phyloP scores from a whole-genome alignment of 2,797 vertebrate genomes.

The Gymnocypris eckloni region DNA sequence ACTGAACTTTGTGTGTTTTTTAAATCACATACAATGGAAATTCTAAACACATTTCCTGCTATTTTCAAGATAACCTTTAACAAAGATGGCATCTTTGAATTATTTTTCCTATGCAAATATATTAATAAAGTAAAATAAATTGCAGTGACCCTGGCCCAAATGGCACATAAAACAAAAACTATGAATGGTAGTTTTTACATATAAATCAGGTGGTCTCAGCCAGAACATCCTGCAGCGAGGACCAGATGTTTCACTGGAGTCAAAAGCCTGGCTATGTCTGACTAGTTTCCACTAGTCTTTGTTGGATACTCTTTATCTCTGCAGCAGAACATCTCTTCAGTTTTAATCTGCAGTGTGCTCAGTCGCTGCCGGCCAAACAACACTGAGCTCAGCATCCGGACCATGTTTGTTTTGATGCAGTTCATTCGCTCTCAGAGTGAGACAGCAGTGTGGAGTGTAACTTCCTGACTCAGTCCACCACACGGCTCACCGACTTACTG shows the following conservation, averaged over 20 bases:
- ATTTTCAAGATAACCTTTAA: not conserved
- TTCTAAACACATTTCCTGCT: not conserved
- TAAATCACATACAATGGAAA: not conserved
- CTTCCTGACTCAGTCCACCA: constrained; percentile 60
- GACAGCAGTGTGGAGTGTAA: not conserved
- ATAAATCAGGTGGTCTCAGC: not conserved
- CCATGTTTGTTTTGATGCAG: constrained; percentile 38
- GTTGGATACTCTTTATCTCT: constrained; percentile 1
- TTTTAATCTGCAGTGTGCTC: constrained; percentile 44
- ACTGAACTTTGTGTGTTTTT: no score
- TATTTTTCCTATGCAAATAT: not conserved
- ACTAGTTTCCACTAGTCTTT: not conserved
- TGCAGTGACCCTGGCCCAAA: not conserved
- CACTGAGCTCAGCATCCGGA: not conserved
- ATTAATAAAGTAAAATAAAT: no score
- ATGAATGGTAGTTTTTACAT: not conserved
- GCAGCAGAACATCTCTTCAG: constrained; percentile 8
- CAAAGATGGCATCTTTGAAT: not conserved
- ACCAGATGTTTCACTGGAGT: not conserved
- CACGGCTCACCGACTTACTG: not conserved
- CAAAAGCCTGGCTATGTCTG: not conserved
- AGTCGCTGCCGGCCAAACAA: constrained; percentile 34
- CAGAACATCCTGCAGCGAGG: not conserved
- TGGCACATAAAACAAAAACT: not conserved
- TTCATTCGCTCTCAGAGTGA: constrained; percentile 39